Conservation (phyloP, 92 coral and sea anemone genomes). For the Palythoa grandis region DNA sequence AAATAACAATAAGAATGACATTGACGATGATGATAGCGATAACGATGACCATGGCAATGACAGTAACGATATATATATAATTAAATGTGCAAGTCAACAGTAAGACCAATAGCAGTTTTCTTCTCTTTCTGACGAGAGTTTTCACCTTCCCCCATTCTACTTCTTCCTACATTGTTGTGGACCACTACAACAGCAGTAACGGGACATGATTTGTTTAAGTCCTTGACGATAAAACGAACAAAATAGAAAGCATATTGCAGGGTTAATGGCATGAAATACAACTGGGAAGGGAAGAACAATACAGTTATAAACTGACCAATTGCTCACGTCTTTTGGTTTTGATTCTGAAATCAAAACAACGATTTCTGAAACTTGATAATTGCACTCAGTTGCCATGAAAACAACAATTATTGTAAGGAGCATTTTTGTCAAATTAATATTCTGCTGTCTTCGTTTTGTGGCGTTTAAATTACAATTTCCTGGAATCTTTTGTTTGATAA, state of each 20-base stretch:
- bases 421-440: slow-evolving; percentile 25
- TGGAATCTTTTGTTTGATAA: slow-evolving; percentile 1
- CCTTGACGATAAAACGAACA: slow-evolving; percentile 25
- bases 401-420: slow-evolving; percentile 13
- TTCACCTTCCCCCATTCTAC: no score
- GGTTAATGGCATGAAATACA: slow-evolving; percentile 29
- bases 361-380: not conserved
- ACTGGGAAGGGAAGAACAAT: slow-evolving; percentile 12
- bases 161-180: not conserved
- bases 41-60: no score
- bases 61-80: no score
- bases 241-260: slow-evolving; percentile 16
- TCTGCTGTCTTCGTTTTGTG: slow-evolving; percentile 5
- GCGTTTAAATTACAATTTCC: not conserved
- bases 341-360: not conserved
- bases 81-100: no score
- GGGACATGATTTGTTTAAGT: slow-evolving; percentile 16
- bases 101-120: no score
- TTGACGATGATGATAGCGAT: no score
- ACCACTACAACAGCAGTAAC: not conserved
- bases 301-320: not conserved
- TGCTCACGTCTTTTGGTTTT: not conserved
- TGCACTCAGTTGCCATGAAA: not conserved
- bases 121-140: no score
- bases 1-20: no score